Conservation (phyloP, 2,797 vertebrate species). For the Euthynnus affinis region DNA sequence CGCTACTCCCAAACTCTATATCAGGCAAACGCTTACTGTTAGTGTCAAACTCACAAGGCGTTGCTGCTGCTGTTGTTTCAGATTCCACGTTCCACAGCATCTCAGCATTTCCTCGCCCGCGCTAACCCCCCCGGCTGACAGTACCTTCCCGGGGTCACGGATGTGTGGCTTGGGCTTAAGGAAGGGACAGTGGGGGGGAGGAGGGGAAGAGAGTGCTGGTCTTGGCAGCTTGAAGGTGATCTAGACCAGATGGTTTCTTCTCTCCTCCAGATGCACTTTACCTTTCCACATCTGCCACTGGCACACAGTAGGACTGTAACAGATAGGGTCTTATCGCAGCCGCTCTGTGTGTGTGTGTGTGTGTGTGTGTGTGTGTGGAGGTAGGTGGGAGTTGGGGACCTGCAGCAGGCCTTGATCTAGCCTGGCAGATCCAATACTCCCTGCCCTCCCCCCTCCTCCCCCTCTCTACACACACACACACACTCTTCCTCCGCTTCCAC, state of each 20-base stretch:
- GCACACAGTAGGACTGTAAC: slow-evolving; percentile 61
- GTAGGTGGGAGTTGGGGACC: slow-evolving; percentile 52
- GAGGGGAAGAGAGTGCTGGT: slow-evolving; percentile 20
- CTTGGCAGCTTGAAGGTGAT: slow-evolving; percentile 73
- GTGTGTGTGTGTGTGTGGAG: too few species aligned
- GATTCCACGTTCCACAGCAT: slow-evolving; percentile 17
- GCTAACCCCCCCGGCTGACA: slow-evolving; percentile 29
- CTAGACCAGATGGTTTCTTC: slow-evolving; percentile 68
- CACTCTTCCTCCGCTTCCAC: slow-evolving; percentile 33
- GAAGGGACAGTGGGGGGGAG: slow-evolving; percentile 39
- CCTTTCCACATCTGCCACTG: slow-evolving; percentile 55
- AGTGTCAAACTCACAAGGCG: background rate
- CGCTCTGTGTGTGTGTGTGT: too few species aligned
- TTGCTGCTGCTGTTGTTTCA: slow-evolving; percentile 23
- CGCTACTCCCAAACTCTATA: slow-evolving; percentile 17
- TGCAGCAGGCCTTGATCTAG: slow-evolving; percentile 69
- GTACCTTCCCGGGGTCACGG: slow-evolving; percentile 38
- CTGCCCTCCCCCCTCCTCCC: too few species aligned
- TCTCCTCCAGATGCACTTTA: slow-evolving; percentile 71
- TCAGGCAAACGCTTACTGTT: slow-evolving; percentile 3
- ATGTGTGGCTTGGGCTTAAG: background rate
- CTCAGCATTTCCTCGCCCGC: slow-evolving; percentile 29
- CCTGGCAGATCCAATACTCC: slow-evolving; percentile 57
- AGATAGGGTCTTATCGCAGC: slow-evolving; percentile 70
- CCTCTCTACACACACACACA: too few species aligned